A percentile compares a stretch with the other conserved stretches of the same genome.
Evolutionary conservation across 2,888 invertebrate species (phyloP).

Genomic region (Caenorhabditis sinica): DNA sequence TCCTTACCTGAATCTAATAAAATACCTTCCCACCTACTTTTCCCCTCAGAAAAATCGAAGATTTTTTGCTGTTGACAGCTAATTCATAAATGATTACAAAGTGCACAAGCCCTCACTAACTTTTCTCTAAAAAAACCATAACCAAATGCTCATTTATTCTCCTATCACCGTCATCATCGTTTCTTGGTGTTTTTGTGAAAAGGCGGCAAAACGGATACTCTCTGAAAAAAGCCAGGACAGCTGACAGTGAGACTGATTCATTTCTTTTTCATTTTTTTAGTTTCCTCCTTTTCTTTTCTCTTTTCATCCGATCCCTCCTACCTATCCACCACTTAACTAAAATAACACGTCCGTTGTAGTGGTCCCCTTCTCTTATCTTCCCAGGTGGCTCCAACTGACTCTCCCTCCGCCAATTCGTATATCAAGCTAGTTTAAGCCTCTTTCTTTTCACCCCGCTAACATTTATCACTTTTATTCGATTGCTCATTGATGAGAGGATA

Average conservation of each 20-base stretch:
- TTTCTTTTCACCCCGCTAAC: neutral
- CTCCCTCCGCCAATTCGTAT: neutral
- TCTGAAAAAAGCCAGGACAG: slow-evolving; percentile 34
- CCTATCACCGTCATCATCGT: slow-evolving; percentile 16
- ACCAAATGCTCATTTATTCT: slow-evolving; percentile 12
- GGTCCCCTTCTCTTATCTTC: slow-evolving; percentile 7
- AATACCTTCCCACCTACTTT: too few species aligned
- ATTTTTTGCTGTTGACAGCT: too few species aligned
- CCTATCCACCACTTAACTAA: slow-evolving; percentile 47
- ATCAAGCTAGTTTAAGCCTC: neutral
- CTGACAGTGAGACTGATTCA: slow-evolving; percentile 36
- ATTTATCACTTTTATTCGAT: slow-evolving; percentile 40
- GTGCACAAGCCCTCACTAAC: neutral
- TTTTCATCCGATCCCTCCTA: slow-evolving; percentile 1
- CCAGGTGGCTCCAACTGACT: neutral
- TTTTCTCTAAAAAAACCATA: neutral
- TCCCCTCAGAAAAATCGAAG: too few species aligned
- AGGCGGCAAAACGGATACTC: slow-evolving; percentile 16
- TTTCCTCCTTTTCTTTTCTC: slow-evolving; percentile 9
- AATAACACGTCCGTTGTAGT: slow-evolving; percentile 41
- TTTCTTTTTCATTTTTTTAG: slow-evolving; percentile 15
- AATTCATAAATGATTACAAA: neutral
- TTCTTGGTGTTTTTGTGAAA: slow-evolving; percentile 16
- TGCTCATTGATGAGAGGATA: slow-evolving; percentile 31
- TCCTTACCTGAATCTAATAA: too few species aligned